These are phyloP conservation scores for Spheniscus humboldti DNA, from an alignment of 2,797 vertebrate species.

Conservation along the genomic window DNA sequence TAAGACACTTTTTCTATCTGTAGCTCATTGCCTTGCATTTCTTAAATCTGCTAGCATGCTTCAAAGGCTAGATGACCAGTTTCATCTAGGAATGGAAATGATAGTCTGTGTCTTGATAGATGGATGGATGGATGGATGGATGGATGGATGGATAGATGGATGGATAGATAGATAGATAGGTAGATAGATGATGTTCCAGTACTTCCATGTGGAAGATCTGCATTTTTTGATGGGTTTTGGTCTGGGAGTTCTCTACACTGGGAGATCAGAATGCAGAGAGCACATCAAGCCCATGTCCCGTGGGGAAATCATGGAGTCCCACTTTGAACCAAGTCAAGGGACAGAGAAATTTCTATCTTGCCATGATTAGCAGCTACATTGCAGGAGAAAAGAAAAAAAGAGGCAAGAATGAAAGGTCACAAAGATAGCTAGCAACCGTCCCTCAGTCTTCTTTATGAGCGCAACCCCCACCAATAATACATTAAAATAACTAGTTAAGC, in stretches of 20 bases:
- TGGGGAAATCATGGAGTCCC: neutral
- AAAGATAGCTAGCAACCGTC: fast-evolving
- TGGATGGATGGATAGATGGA: too few relatives aligned
- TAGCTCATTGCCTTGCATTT: neutral
- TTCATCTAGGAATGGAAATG: neutral
- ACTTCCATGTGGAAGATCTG: neutral
- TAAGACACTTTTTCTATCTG: neutral
- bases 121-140: too few relatives aligned
- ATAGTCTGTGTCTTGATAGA: neutral
- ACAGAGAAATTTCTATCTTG: neutral
- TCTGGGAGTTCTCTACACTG: neutral
- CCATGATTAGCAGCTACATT: neutral
- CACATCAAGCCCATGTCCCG: neutral
- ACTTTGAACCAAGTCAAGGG: neutral
- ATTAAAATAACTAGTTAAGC: neutral
- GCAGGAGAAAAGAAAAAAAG: neutral
- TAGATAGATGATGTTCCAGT: neutral
- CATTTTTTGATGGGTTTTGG: neutral
- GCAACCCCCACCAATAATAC: neutral
- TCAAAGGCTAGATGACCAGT: neutral
- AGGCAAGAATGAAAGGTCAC: neutral
- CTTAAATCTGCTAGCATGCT: neutral
- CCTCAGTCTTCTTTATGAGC: neutral
- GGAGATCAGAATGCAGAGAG: neutral
- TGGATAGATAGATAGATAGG: too few relatives aligned